A percentile compares a stretch with the other conserved stretches of the same genome.
These are phyloP conservation scores for Galleria mellonella DNA, from an alignment of 1,140 invertebrate genomes.

Conservation along the genomic window DNA sequence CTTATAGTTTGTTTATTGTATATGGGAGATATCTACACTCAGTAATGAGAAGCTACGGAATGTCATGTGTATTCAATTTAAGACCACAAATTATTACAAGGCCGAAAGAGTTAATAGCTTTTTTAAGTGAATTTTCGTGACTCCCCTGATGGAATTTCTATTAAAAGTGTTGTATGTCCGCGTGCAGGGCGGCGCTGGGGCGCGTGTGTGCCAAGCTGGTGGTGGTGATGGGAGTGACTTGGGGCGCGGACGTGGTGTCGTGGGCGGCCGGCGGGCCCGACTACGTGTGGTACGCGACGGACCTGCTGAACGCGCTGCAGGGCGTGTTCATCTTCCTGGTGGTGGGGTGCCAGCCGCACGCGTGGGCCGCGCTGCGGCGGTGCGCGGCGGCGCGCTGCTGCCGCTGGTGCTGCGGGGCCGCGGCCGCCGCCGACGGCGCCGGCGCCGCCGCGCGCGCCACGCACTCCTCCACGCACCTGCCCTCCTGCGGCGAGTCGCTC, in stretches of 20 bases:
- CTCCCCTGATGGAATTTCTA: too few relatives aligned
- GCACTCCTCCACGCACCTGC: constrained; percentile 84
- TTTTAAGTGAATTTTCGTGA: too few relatives aligned
- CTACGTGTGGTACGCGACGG: constrained; percentile 86
- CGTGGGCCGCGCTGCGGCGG: constrained; percentile 58
- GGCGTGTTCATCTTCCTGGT: constrained; percentile 93
- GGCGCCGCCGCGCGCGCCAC: constrained; percentile 68
- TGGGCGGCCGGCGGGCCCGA: constrained; percentile 83
- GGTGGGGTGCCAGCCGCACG: constrained; percentile 90
- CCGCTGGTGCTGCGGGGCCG: constrained; percentile 56
- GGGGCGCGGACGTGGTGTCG: constrained; percentile 88
- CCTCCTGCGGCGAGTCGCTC: constrained; percentile 83
- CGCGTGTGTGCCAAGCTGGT: constrained; percentile 88
- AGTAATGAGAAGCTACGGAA: too few relatives aligned
- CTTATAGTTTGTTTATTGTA: too few relatives aligned
- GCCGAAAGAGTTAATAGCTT: too few relatives aligned
- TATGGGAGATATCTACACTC: too few relatives aligned
- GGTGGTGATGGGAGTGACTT: constrained; percentile 90
- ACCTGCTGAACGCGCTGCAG: constrained; percentile 88
- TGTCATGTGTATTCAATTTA: too few relatives aligned
- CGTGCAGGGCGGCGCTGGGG: constrained; percentile 82
- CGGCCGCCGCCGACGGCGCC: constrained; percentile 48
- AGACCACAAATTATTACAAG: too few relatives aligned
- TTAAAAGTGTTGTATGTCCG: too few relatives aligned
- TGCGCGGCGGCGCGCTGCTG: constrained; percentile 75